Evolutionary conservation across 1,140 invertebrate genomes (phyloP).

Genomic region (Diploscapter pachys): DNA sequence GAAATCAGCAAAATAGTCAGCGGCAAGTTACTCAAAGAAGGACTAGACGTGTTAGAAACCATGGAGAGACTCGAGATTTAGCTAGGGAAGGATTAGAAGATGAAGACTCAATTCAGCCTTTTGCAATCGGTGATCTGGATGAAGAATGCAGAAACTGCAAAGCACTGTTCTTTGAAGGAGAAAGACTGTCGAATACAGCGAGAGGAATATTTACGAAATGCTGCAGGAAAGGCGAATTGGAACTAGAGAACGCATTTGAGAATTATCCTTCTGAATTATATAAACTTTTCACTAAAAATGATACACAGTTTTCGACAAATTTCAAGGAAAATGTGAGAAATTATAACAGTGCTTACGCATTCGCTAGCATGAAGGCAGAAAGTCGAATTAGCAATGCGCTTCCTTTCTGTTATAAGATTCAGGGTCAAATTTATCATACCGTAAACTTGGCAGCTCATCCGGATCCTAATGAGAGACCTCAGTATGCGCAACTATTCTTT

Average conservation of each 20-base stretch:
- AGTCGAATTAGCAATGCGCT: neutral
- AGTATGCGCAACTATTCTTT: conserved; percentile 11
- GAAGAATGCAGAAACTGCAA: neutral
- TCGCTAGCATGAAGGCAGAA: conserved; percentile 5
- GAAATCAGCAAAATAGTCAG: too few relatives aligned
- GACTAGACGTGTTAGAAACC: too few relatives aligned
- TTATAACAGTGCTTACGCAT: conserved; percentile 11
- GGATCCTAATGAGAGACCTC: neutral
- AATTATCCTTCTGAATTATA: neutral
- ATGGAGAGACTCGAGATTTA: too few relatives aligned
- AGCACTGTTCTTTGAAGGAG: neutral
- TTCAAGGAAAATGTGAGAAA: conserved; percentile 2
- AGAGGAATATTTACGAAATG: neutral
- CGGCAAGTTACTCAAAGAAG: too few relatives aligned
- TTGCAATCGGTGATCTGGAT: neutral
- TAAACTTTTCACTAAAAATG: conserved; percentile 1
- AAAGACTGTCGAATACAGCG: neutral
- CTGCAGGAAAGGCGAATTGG: neutral
- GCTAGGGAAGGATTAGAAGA: too few relatives aligned
- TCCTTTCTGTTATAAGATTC: conserved; percentile 4
- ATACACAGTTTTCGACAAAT: neutral
- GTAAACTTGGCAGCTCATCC: neutral
- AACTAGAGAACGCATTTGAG: neutral
- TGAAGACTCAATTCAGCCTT: too few relatives aligned
- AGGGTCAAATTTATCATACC: neutral